Percentiles rank a stretch among this genome's conserved stretches.
These are phyloP conservation scores for Hypocryptadius cinnamomeus DNA, from an alignment of 2,113 vertebrate species.

Conservation along the genomic window DNA sequence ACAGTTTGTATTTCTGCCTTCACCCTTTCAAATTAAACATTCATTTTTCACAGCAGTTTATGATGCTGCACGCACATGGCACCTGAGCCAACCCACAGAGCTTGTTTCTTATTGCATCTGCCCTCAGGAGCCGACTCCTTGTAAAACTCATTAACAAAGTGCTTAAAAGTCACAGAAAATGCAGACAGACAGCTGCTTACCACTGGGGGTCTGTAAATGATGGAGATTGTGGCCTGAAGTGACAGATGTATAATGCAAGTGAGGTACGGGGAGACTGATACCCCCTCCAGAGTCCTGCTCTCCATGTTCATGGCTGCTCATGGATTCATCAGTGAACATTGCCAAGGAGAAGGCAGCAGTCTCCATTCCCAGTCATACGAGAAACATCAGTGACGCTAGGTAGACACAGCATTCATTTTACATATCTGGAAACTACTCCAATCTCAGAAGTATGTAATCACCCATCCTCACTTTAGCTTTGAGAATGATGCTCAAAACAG, in stretches of 20 bases:
- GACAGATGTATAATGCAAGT: constrained; percentile 4
- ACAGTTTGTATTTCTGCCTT: neutral
- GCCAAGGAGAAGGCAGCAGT: neutral
- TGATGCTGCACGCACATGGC: neutral
- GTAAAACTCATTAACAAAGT: constrained; percentile 25
- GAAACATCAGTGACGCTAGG: neutral
- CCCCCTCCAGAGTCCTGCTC: neutral
- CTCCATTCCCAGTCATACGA: neutral
- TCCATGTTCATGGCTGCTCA: neutral
- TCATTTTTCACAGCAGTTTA: neutral
- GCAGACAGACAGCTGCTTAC: constrained; percentile 39
- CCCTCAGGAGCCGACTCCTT: neutral
- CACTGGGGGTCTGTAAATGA: constrained; percentile 11
- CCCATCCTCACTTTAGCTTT: neutral
- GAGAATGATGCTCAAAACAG: neutral
- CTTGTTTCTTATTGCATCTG: neutral
- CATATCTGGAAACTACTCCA: neutral
- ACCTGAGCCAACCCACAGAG: neutral
- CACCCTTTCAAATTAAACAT: neutral
- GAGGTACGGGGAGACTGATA: neutral
- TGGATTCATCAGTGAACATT: neutral
- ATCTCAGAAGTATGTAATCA: neutral
- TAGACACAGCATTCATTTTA: neutral
- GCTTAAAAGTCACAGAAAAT: constrained; percentile 11
- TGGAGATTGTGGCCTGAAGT: neutral